A percentile compares a stretch with the other conserved stretches of the same genome.
Conservation (phyloP, 2,113 vertebrate species). For the Eudyptes chrysolophus region DNA sequence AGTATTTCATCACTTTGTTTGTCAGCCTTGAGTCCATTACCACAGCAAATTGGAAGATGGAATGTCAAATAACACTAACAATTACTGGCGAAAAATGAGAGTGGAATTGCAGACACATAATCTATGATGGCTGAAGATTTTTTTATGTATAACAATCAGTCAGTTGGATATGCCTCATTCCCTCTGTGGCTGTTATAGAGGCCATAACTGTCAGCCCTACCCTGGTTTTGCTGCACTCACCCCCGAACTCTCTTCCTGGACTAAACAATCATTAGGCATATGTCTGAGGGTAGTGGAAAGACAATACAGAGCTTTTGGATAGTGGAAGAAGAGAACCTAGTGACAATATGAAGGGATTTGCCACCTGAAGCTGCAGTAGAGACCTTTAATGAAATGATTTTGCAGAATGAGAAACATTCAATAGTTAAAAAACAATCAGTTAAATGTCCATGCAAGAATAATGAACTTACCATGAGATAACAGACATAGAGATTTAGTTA, state of each 20-base stretch:
- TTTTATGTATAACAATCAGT: conserved; percentile 55
- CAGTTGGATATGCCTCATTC: conserved; percentile 41
- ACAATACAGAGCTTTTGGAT: neutral
- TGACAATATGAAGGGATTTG: neutral
- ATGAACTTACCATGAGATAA: neutral
- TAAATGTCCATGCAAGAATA: neutral
- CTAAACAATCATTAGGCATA: neutral
- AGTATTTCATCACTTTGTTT: conserved; percentile 65
- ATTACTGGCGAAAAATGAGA: conserved; percentile 59
- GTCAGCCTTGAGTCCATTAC: conserved; percentile 63
- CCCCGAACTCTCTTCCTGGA: neutral
- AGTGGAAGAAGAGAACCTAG: neutral
- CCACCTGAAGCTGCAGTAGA: neutral
- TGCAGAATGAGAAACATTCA: neutral
- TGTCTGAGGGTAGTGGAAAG: neutral
- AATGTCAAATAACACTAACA: conserved; percentile 61
- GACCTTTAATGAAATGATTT: neutral
- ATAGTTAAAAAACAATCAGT: neutral
- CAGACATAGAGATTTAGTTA: neutral
- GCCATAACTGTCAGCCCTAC: conserved; percentile 11
- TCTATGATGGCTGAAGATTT: conserved; percentile 33
- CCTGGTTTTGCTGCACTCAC: neutral
- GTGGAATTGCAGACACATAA: conserved; percentile 61
- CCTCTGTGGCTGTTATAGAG: neutral
- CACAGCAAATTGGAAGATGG: conserved; percentile 56